Evolutionary conservation across 2,797 vertebrate species (phyloP).

Genomic region (Hydrocynus forskahlii): DNA sequence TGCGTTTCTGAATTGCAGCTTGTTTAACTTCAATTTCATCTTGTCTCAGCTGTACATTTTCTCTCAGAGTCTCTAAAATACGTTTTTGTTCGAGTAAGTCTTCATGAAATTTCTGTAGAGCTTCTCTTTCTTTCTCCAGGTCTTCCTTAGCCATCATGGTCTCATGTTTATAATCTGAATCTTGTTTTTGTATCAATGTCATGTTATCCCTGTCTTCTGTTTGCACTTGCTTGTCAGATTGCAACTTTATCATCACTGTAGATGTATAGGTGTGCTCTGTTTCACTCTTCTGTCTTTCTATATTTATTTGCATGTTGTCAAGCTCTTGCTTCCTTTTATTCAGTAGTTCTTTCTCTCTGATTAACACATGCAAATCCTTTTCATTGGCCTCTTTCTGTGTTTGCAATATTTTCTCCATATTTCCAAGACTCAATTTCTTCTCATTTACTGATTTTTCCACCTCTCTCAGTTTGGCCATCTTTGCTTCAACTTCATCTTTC

Average conservation of each 20-base stretch:
- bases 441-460: constrained; percentile 24
- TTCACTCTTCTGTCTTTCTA: constrained; percentile 23
- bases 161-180: neutral
- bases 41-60: constrained; percentile 7
- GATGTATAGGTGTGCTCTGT: neutral
- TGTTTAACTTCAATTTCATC: constrained; percentile 29
- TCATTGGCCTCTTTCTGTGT: constrained; percentile 20
- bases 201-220: constrained; percentile 21
- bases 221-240: constrained; percentile 38
- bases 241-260: neutral
- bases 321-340: constrained; percentile 37
- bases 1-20: neutral
- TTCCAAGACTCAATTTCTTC: constrained; percentile 13
- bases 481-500: constrained; percentile 12
- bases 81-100: constrained; percentile 14
- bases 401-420: constrained; percentile 22
- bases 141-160: constrained; percentile 13
- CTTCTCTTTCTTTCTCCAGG: constrained; percentile 22
- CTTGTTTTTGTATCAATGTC: neutral
- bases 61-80: constrained; percentile 10
- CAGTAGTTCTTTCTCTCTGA: constrained; percentile 25
- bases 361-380: constrained; percentile 14
- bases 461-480: constrained; percentile 35
- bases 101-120: neutral
- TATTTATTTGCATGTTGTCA: constrained; percentile 10